phyloP scores from a whole-genome alignment of 1,140 invertebrate genomes.

The Apis laboriosa region DNA sequence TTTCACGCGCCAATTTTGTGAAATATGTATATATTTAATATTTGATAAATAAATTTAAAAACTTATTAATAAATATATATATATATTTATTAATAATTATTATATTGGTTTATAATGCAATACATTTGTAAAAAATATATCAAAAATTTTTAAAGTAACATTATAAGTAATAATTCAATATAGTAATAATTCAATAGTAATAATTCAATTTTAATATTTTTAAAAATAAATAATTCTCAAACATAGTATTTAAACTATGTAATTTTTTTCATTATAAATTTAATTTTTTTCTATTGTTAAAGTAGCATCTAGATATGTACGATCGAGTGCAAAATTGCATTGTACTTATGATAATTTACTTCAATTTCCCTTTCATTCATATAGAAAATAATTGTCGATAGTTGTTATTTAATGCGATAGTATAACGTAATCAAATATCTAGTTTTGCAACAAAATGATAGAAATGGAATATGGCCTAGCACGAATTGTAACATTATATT shows the following conservation, averaged over 20 bases:
- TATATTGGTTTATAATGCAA: background rate
- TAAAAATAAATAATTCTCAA: background rate
- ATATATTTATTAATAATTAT: no score
- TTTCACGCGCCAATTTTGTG: background rate
- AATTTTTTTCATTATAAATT: background rate
- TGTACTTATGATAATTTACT: background rate
- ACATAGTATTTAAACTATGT: background rate
- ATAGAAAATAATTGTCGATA: conserved; percentile 44
- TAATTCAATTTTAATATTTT: background rate
- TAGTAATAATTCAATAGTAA: no score
- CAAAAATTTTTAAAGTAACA: background rate
- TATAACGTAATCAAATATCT: conserved; percentile 48
- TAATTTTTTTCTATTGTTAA: background rate
- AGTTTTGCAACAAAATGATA: conserved; percentile 59
- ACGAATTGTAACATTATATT: conserved; percentile 53
- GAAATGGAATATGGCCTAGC: conserved; percentile 56
- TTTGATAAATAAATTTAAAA: no score
- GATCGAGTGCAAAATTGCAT: background rate
- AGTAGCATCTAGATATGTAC: no score
- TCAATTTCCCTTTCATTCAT: background rate
- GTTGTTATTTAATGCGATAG: conserved; percentile 30
- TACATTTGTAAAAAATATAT: background rate
- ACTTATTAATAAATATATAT: no score
- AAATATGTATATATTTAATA: no score
- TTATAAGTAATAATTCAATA: background rate